Evolutionary conservation across 37 sponge, comb jelly and placozoan genomes (phyloP).

Genomic region (Petrosia ficiformis): DNA sequence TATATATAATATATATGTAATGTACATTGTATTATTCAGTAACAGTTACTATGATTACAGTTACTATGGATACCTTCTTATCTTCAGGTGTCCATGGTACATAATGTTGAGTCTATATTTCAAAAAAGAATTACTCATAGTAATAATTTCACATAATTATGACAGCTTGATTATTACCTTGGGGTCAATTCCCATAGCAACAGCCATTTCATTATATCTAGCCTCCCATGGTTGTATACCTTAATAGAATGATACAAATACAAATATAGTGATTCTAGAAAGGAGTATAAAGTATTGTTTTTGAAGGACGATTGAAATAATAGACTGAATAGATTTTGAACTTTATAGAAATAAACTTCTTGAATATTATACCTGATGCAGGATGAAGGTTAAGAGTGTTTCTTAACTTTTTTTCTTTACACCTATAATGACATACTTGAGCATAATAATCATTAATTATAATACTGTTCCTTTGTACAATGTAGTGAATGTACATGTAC

Average conservation of each 20-base stretch:
- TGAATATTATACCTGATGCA: constrained; percentile 73
- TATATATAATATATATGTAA: background rate
- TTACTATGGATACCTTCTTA: constrained; percentile 40
- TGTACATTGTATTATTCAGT: too few relatives aligned
- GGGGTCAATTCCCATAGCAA: constrained; percentile 77
- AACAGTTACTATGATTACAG: too few relatives aligned
- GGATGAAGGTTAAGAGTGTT: constrained; percentile 84
- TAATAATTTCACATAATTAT: background rate
- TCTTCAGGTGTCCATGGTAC: constrained; percentile 63
- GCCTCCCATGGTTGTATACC: constrained; percentile 81
- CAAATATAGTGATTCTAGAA: too few relatives aligned
- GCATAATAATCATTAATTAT: background rate
- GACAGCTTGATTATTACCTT: constrained; percentile 26
- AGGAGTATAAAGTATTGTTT: too few relatives aligned
- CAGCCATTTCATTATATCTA: constrained; percentile 64
- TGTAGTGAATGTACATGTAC: background rate
- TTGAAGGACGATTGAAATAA: too few relatives aligned
- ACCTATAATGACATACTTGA: constrained; percentile 19
- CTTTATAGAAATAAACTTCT: too few relatives aligned
- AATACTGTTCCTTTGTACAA: background rate
- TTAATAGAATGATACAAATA: background rate
- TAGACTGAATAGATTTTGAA: too few relatives aligned
- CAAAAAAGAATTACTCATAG: background rate
- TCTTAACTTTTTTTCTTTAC: constrained; percentile 44
- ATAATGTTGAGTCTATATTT: constrained; percentile 40